Percentiles rank a stretch among this genome's conserved stretches.
phyloP scores from a whole-genome alignment of 1,140 invertebrate genomes.

The Camponotus vicinus region DNA sequence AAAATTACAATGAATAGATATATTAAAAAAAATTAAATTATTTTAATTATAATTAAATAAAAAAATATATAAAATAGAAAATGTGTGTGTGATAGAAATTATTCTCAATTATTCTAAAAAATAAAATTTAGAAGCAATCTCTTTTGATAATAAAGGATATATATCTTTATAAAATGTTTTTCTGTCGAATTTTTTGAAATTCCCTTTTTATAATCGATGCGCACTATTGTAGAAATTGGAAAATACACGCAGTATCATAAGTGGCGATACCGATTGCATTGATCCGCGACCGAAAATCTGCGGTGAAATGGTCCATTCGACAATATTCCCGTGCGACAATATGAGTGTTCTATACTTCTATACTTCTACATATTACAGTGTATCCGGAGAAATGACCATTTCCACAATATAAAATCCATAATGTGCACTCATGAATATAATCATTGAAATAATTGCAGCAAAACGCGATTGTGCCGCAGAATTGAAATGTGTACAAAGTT shows the following conservation, averaged over 20 bases:
- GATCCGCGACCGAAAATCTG: conserved; percentile 13
- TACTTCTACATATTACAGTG: not conserved
- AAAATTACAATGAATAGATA: not conserved
- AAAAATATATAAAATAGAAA: not conserved
- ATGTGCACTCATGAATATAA: not conserved
- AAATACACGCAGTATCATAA: not conserved
- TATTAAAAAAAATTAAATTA: not conserved
- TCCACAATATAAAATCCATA: conserved; percentile 6
- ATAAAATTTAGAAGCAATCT: not conserved
- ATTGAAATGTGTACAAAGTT: not conserved
- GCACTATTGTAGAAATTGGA: not conserved
- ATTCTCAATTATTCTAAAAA: too few relatives aligned
- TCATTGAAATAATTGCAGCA: not conserved
- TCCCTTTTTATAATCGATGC: not conserved
- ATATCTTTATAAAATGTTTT: not conserved
- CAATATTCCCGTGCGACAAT: not conserved
- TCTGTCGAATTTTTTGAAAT: not conserved
- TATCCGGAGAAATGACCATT: not conserved
- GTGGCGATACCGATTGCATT: not conserved
- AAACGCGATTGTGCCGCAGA: not conserved
- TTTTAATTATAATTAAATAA: not conserved
- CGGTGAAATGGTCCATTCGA: not conserved
- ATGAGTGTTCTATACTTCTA: not conserved
- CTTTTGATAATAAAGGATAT: not conserved
- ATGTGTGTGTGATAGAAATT: not conserved